Evolutionary conservation across 2,113 vertebrate species (phyloP).

Genomic region (Trinectes maculatus): DNA sequence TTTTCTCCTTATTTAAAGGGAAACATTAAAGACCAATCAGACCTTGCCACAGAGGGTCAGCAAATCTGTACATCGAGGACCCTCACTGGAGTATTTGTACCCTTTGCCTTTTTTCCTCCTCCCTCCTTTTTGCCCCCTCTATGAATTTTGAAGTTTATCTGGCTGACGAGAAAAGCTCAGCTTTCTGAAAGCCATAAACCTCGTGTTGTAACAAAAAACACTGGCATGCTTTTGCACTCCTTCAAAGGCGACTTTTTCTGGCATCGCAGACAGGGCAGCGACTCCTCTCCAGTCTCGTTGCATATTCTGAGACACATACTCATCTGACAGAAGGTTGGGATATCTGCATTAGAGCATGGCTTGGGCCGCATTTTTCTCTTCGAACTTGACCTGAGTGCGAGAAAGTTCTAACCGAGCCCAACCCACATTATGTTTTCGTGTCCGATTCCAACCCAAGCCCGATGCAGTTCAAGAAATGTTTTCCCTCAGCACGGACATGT

Average conservation of each 20-base stretch:
- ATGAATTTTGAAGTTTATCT: slow-evolving; percentile 64
- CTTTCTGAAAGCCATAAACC: slow-evolving; percentile 66
- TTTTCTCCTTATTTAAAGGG: slow-evolving; percentile 52
- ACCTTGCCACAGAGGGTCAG: slow-evolving; percentile 45
- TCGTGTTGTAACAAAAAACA: slow-evolving; percentile 72
- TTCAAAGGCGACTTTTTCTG: slow-evolving; percentile 68
- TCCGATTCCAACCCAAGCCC: too few species aligned
- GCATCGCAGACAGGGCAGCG: slow-evolving; percentile 36
- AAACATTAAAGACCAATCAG: slow-evolving; percentile 48
- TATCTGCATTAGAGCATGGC: too few species aligned
- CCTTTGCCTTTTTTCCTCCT: slow-evolving; percentile 40
- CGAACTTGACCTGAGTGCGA: too few species aligned
- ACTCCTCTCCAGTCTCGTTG: slow-evolving; percentile 47
- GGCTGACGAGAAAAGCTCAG: slow-evolving; percentile 57
- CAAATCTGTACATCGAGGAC: slow-evolving; percentile 51
- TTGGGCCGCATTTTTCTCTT: too few species aligned
- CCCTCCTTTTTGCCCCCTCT: slow-evolving; percentile 18
- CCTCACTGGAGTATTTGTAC: slow-evolving; percentile 55
- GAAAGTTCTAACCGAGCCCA: too few species aligned
- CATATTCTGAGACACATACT: slow-evolving; percentile 57
- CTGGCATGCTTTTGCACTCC: slow-evolving; percentile 53
- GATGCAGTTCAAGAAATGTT: too few species aligned
- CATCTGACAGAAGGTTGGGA: slow-evolving; percentile 23
- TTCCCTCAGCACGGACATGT: too few species aligned
- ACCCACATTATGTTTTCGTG: too few species aligned